phyloP scores from a whole-genome alignment of 1,140 invertebrate species.

The Coenobita brevimanus region DNA sequence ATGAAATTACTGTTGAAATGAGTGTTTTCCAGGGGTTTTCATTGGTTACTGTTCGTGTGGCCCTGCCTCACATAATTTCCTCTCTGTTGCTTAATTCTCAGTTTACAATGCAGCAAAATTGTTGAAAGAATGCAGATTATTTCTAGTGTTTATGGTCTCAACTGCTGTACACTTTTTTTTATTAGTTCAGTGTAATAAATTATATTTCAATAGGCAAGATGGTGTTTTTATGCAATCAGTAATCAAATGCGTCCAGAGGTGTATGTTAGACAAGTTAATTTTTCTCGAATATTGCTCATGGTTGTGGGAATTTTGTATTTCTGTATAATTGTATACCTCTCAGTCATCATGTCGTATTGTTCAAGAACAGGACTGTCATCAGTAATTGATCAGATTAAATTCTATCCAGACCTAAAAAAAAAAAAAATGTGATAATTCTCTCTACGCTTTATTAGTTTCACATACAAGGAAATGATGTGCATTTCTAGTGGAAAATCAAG shows the following conservation, averaged over 20 bases:
- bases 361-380: neutral
- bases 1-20: constrained; percentile 10
- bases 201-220: constrained; percentile 59
- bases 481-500: too few relatives aligned
- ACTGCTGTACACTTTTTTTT: constrained; percentile 61
- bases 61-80: constrained; percentile 29
- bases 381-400: too few relatives aligned
- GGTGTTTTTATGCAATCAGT: constrained; percentile 51
- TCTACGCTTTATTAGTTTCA: too few relatives aligned
- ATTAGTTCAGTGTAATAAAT: constrained; percentile 59
- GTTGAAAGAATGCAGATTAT: constrained; percentile 33
- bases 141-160: constrained; percentile 54
- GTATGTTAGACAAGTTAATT: too few relatives aligned
- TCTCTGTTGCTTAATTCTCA: constrained; percentile 1
- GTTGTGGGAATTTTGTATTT: neutral
- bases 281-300: neutral
- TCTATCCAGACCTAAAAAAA: too few relatives aligned
- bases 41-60: too few relatives aligned
- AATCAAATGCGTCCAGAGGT: constrained; percentile 25
- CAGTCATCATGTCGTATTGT: neutral
- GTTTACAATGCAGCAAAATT: constrained; percentile 40
- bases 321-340: neutral
- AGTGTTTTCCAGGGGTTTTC: constrained; percentile 34
- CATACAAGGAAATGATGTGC: too few relatives aligned
- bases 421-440: too few relatives aligned